Percentiles rank a stretch among this genome's conserved stretches.
phyloP scores from a whole-genome alignment of 2,797 vertebrate genomes.

The Rallus crepitans region DNA sequence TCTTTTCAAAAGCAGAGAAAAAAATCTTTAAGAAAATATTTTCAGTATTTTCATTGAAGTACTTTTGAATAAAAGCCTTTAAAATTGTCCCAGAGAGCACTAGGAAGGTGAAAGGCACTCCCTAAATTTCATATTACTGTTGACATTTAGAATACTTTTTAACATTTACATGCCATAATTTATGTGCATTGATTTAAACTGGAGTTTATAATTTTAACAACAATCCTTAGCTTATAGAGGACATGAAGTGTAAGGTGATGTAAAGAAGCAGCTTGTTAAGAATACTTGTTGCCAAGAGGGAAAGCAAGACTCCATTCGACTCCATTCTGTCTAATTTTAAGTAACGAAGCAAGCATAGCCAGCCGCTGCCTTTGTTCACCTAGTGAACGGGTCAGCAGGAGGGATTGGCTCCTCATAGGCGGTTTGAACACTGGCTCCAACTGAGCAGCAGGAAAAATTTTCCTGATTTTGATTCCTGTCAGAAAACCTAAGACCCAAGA shows the following conservation, averaged over 20 bases:
- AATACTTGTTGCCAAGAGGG: not conserved
- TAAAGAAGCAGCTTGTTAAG: not conserved
- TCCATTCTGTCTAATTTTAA: not conserved
- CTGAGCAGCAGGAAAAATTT: not conserved
- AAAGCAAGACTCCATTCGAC: not conserved
- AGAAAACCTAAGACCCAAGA: not conserved
- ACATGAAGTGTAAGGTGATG: not conserved
- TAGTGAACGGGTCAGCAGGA: not conserved
- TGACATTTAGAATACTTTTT: not conserved
- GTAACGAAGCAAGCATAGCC: not conserved
- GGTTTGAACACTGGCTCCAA: not conserved
- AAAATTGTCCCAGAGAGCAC: not conserved
- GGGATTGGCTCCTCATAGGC: not conserved
- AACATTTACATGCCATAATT: not conserved
- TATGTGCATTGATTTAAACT: not conserved
- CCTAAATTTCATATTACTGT: not conserved
- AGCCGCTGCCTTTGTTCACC: not conserved
- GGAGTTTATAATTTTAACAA: not conserved
- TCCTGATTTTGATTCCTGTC: not conserved
- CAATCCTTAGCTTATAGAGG: not conserved
- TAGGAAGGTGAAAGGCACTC: not conserved
- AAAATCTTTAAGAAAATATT: constrained; percentile 51
- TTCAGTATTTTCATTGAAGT: not conserved
- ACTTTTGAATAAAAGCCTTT: constrained; percentile 8
- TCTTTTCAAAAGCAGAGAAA: constrained; percentile 14